Evolutionary conservation across 2,888 invertebrate genomes (phyloP), one percentile per base, ranked within the genome.

Genomic region (Cataglyphis rosenhaueri): DNA sequence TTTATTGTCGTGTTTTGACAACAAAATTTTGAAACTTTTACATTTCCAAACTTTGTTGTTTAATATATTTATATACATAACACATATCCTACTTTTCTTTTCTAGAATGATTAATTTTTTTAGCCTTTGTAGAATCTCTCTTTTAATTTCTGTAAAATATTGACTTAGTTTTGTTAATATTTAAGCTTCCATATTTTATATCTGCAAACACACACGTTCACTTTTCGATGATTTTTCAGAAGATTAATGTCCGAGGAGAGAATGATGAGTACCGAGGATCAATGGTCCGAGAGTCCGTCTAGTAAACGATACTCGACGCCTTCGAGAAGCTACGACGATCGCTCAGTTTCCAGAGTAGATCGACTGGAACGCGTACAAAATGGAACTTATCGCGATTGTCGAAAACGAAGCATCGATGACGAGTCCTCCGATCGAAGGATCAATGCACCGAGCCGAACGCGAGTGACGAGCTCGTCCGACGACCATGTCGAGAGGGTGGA

Each of bases 241-340:
- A 89, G 91, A 32, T 90, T 94, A 91, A 90, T 92, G 83, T 93
- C 94, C 0, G 94, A 94, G 38, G 94, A 94, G 35, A 87, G 92
- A 75, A 88, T 93, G 70, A 91, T 89, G 64, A 91, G 91, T 68
- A 35, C 90, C 4, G 93, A 93, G 29, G 91, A 93, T 6, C 92
- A 92, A 41, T 92, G 93, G 93, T 92, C 92, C 4, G 93, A 92
- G 15, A 89, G 83, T 66, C 90, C 70, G 15, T 88, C 88, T 21
- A 87, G 83, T 38, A 91, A 91, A 78, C 88, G 91, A 25, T 88
- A 90, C 38, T 90, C 93, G 1, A 68, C 85, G 0, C 84, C 91
- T 0, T 79, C 90, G 21, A 84, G 87, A 65, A 86, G 87, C 62
- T 91, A 90, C 81, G 91, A 92, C 29, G 90, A 87, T 38, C 88